Evolutionary conservation across 1,140 invertebrate genomes (phyloP).

Genomic region (Psix sp.): DNA sequence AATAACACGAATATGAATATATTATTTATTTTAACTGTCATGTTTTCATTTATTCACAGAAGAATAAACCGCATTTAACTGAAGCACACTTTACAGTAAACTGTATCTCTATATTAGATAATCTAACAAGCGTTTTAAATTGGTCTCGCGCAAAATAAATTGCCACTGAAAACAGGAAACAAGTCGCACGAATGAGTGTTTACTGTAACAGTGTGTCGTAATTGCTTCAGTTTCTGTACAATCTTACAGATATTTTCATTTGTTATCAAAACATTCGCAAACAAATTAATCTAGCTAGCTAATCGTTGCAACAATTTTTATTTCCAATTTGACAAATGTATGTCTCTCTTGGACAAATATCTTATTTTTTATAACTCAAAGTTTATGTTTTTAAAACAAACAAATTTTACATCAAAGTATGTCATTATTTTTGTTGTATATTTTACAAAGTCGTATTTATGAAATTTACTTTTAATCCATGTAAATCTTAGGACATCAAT

Average conservation of each 20-base stretch:
- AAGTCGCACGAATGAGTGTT: conserved; percentile 8
- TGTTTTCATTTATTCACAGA: conserved; percentile 17
- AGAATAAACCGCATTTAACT: conserved; percentile 21
- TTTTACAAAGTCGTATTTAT: too few relatives aligned
- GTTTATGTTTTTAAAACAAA: too few relatives aligned
- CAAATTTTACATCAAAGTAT: too few relatives aligned
- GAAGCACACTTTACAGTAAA: conserved; percentile 10
- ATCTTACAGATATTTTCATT: conserved; percentile 9
- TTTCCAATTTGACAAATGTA: too few relatives aligned
- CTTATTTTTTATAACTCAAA: too few relatives aligned
- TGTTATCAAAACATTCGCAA: too few relatives aligned
- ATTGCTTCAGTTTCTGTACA: conserved; percentile 15
- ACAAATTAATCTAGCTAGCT: too few relatives aligned
- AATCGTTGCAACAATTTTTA: too few relatives aligned
- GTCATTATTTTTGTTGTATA: too few relatives aligned
- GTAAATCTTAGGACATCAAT: too few relatives aligned
- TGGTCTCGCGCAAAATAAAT: background rate
- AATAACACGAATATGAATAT: conserved; percentile 8
- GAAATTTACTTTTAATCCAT: too few relatives aligned
- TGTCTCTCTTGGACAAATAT: too few relatives aligned
- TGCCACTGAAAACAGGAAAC: background rate
- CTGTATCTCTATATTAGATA: background rate
- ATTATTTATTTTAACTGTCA: conserved; percentile 12
- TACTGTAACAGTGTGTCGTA: conserved; percentile 5
- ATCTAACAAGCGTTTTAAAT: background rate